Evolutionary conservation across 2,113 vertebrate genomes (phyloP), one percentile per base, ranked within the genome.

Genomic region (Hoplias malabaricus): DNA sequence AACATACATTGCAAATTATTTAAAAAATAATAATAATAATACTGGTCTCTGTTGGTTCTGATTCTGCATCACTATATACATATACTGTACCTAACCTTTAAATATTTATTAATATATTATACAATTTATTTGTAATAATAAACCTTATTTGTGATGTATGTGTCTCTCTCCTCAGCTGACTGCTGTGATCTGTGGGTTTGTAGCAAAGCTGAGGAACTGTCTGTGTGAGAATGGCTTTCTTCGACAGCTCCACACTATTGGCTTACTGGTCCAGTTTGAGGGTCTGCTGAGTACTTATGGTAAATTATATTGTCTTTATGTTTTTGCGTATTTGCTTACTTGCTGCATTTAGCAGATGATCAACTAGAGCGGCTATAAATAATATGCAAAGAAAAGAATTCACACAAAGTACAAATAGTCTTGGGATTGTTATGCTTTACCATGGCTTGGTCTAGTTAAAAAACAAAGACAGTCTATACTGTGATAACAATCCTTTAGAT

Each of bases 271-370:
- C 0, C 96, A 99, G 86, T 98, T 96, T 29, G 98, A 99, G 88
- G 94, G 96, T 83, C 92, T 98, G 54, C 94, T 99, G 72, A 99
- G 96, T 84, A 99, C 97, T 75, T 97, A 99, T 0, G 97, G 97
- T 99, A 94, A 94, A 14, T 27, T 8, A 16, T 13, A 53, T 4
- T 40, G 34, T n/a, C 33, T 42, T 14, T 59, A 11, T 57, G 25
- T 66, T n/a, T 48, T 2, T n/a, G 21, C 53, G 14, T 53, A 13
- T 78, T 0, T 54, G 25, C 67, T 31, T 38, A 12, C 19, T 40
- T 69, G 54, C 6, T 36, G 21, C 2, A 7, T 27, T 21, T 68
- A n/a, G n/a, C n/a, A n/a, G n/a, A n/a, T n/a, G n/a, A n/a, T n/a
- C n/a, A n/a, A n/a, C n/a, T n/a, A n/a, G n/a, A n/a, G n/a, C n/a